Evolutionary conservation across 1,140 invertebrate species (phyloP).

Genomic region (Drosophila repleta): DNA sequence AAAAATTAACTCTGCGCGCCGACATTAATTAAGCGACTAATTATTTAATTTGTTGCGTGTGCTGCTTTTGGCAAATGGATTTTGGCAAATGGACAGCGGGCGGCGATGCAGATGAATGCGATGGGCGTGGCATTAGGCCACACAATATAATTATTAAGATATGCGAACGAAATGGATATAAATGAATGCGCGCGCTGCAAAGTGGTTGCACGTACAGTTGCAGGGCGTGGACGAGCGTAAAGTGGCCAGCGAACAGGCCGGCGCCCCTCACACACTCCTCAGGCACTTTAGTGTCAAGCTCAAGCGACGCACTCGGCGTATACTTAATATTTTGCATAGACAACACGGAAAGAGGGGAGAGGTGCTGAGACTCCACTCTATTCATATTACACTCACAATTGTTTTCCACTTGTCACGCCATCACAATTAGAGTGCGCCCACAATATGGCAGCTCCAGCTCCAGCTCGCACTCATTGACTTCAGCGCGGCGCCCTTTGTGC

Average conservation of each 20-base stretch:
- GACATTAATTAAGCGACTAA: conserved; percentile 72
- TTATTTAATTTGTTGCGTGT: conserved; percentile 62
- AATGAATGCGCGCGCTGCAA: conserved; percentile 44
- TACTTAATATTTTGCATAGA: conserved; percentile 56
- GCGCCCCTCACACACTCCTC: conserved; percentile 60
- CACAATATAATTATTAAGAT: conserved; percentile 56
- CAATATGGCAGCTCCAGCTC: neutral
- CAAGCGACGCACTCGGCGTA: conserved; percentile 42
- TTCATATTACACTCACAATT: conserved; percentile 16
- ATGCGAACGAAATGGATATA: conserved; percentile 65
- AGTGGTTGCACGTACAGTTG: conserved; percentile 21
- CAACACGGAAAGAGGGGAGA: neutral
- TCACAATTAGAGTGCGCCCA: conserved; percentile 10
- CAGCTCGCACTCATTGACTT: neutral
- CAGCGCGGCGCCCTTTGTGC: neutral
- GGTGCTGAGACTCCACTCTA: neutral
- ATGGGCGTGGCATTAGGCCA: conserved; percentile 43
- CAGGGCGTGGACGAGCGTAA: conserved; percentile 15
- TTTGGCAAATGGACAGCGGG: conserved; percentile 15
- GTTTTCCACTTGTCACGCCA: conserved; percentile 18
- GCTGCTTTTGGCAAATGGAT: conserved; percentile 19
- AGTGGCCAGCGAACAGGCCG: conserved; percentile 52
- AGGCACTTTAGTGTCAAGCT: conserved; percentile 14
- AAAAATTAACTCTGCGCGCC: conserved; percentile 10
- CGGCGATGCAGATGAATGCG: conserved; percentile 29